Base-by-base conservation (phyloP, 2,888 invertebrate genomes). In the Platerodrilus igneus region DNA sequence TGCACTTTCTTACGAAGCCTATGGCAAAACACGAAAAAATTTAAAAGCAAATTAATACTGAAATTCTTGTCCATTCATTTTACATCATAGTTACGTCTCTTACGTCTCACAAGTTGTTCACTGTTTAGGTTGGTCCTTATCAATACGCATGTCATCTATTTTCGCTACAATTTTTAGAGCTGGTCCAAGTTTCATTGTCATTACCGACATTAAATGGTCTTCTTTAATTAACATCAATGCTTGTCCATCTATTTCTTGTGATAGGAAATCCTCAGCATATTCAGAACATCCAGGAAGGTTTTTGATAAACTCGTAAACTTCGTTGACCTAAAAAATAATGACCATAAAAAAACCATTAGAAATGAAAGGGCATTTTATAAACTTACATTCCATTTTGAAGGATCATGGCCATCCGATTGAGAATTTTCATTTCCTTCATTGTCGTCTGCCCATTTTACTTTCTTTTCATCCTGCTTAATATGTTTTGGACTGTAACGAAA, bases 241-340 rank as follows among this genome's bases (percentile, higher is more conserved):
- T 62, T 94, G 93, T 0, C 96, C 95, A 60, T 96, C 96, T 54
- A 96, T 94, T 69, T 95, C 95, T 68, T 96, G 94, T 58, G 87
- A 81, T 7, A 86, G 80, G 71, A 96, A 96, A 63, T 94, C 94
- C 59, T 94, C 93, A 0, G 93, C 94, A 62, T 94, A 94, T 53
- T 87, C 86, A 5, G 84, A 80, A 64, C 94, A 94, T 0, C 94
- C 95, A 0, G 90, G 92, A 41, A 95, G 75, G 55, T 80, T 83
- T 52, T 85, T 79, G 56, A 96, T 90, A 60, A 95, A 88, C 25
- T 92, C 90, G 60, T 84, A 86, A 1, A 93, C 93, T 56, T 93
- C 91, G 18, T 78, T 74, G 11, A 92, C 91, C 79, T 87, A 69
- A 3, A 60, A 55, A 42, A 41, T 45, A 23, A 21, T 1, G 14